A percentile compares a stretch with the other conserved stretches of the same genome.
These are phyloP conservation scores for Heliconius erato DNA, from an alignment of 2,888 invertebrate genomes.

Conservation along the genomic window DNA sequence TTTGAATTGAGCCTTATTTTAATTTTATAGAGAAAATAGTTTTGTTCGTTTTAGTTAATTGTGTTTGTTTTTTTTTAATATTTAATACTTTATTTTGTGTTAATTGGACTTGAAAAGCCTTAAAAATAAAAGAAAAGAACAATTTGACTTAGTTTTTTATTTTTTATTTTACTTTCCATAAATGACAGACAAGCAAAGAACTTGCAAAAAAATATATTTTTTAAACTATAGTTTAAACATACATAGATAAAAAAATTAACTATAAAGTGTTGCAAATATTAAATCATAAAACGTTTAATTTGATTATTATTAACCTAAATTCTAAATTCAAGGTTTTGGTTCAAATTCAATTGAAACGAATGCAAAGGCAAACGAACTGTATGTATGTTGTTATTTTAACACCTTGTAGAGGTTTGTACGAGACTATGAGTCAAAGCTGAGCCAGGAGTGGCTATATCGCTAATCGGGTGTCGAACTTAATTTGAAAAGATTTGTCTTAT, in stretches of 20 bases:
- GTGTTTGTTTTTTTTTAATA: no score
- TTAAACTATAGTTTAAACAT: neutral
- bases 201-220: neutral
- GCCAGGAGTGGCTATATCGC: slow-evolving; percentile 39
- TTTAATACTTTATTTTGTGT: no score
- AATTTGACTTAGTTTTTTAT: neutral
- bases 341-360: neutral
- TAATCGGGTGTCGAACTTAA: slow-evolving; percentile 44
- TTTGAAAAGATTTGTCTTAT: slow-evolving; percentile 26
- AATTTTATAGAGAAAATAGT: neutral
- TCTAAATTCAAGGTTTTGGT: slow-evolving; percentile 5
- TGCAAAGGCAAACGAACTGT: neutral
- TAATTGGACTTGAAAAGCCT: neutral
- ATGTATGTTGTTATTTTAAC: slow-evolving; percentile 6
- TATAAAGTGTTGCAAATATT: neutral
- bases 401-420: slow-evolving; percentile 3
- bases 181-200: neutral
- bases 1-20: neutral
- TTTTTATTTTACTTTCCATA: no score
- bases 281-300: neutral
- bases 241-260: neutral
- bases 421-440: slow-evolving; percentile 39
- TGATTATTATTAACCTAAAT: slow-evolving; percentile 1
- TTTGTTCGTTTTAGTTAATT: neutral
- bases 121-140: neutral